phyloP scores from a whole-genome alignment of 2,888 invertebrate genomes.

The Trissoscelio sp. region DNA sequence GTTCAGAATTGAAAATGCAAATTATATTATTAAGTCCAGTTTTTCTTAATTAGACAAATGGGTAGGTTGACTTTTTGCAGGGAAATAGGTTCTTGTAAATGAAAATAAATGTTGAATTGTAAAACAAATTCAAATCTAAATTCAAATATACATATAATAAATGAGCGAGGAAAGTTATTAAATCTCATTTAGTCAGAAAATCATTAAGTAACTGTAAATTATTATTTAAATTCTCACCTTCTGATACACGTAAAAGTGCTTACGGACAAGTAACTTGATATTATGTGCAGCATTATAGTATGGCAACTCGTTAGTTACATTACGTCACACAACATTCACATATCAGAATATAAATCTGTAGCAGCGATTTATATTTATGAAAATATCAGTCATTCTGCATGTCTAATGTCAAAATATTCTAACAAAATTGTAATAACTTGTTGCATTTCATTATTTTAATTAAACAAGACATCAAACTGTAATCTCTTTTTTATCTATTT shows the following conservation, averaged over 20 bases:
- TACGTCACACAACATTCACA: slow-evolving; percentile 36
- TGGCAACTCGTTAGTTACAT: slow-evolving; percentile 54
- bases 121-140: too few relatives aligned
- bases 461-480: too few relatives aligned
- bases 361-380: slow-evolving; percentile 22
- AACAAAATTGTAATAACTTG: background rate
- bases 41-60: too few relatives aligned
- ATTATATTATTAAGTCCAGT: too few relatives aligned
- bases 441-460: background rate
- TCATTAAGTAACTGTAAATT: slow-evolving; percentile 33
- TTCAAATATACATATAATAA: too few relatives aligned
- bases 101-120: too few relatives aligned
- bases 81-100: too few relatives aligned
- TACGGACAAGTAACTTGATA: slow-evolving; percentile 61
- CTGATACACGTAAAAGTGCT: slow-evolving; percentile 58
- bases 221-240: slow-evolving; percentile 51
- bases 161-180: too few relatives aligned
- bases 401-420: background rate
- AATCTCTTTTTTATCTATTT: too few relatives aligned
- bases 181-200: slow-evolving; percentile 32
- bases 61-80: too few relatives aligned
- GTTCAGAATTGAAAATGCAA: too few relatives aligned
- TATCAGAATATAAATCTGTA: slow-evolving; percentile 44
- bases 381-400: slow-evolving; percentile 17
- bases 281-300: slow-evolving; percentile 46